These are phyloP conservation scores for Chrysomela aeneicollis DNA, from an alignment of 2,888 invertebrate genomes.

Conservation along the genomic window DNA sequence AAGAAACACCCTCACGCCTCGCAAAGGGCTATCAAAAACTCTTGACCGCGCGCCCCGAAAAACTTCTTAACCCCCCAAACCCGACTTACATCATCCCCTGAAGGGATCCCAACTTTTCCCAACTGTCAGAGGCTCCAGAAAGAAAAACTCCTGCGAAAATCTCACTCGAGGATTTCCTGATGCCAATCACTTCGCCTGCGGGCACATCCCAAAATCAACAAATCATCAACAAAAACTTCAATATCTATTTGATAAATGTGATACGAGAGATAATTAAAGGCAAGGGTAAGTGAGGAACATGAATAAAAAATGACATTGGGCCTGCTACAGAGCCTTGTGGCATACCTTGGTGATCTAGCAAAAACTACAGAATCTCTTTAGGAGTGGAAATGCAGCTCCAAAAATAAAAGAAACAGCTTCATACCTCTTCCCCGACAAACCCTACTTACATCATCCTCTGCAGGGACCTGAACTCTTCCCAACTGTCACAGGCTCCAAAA, in stretches of 20 bases:
- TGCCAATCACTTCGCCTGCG: slow-evolving; percentile 20
- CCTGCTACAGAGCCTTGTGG: no score
- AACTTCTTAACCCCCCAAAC: slow-evolving; percentile 4
- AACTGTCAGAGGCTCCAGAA: slow-evolving; percentile 29
- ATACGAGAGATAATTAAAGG: no score
- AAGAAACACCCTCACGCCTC: no score
- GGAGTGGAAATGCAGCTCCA: no score
- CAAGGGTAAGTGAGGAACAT: no score
- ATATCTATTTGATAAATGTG: no score
- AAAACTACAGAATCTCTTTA: no score
- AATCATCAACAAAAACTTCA: no score
- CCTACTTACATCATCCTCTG: slow-evolving; percentile 24
- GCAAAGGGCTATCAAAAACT: not conserved
- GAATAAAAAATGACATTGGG: no score
- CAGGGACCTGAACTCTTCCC: slow-evolving; percentile 17
- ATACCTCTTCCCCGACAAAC: not conserved
- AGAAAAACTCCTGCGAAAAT: slow-evolving; percentile 24
- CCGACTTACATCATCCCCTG: slow-evolving; percentile 23
- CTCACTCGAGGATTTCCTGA: slow-evolving; percentile 25
- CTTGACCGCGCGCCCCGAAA: not conserved
- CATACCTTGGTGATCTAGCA: no score
- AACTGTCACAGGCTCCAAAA: slow-evolving; percentile 30
- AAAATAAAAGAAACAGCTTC: no score
- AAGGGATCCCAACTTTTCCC: slow-evolving; percentile 18
- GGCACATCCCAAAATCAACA: no score